phyloP scores from a whole-genome alignment of 1,140 invertebrate genomes.

The Idris sp. region DNA sequence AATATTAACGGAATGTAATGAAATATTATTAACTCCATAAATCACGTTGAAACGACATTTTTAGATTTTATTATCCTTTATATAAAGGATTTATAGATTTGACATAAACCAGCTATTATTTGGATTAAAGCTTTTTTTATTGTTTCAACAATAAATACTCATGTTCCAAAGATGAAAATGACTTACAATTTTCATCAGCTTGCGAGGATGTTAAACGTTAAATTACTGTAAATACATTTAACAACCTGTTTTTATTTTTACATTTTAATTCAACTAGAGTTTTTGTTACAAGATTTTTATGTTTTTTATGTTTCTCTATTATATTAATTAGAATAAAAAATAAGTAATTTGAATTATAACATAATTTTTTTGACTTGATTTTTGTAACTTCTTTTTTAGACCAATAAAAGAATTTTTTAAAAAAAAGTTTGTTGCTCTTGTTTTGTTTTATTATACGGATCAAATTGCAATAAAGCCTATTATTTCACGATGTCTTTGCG shows the following conservation, averaged over 20 bases:
- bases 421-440: no score
- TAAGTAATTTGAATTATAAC: no score
- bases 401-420: no score
- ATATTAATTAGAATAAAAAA: no score
- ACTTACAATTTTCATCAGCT: slow-evolving; percentile 7
- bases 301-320: no score
- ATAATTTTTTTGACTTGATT: no score
- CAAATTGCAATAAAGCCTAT: slow-evolving; percentile 15
- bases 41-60: slow-evolving; percentile 9
- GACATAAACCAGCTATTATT: slow-evolving; percentile 10
- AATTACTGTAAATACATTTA: no score
- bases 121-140: slow-evolving; percentile 12
- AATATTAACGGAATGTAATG: no score
- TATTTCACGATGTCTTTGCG: slow-evolving; percentile 7
- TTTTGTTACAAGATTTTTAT: no score
- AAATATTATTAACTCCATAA: no score
- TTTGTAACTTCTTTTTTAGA: background rate
- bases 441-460: slow-evolving; percentile 3
- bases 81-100: slow-evolving; percentile 16
- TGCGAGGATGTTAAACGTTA: no score
- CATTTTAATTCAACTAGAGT: no score
- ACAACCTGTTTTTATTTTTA: background rate
- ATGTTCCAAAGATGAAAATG: slow-evolving; percentile 3
- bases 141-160: slow-evolving; percentile 17
- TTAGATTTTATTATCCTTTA: slow-evolving; percentile 29